Evolutionary conservation across 1,140 invertebrate species (phyloP).

Genomic region (Eciton burchellii): DNA sequence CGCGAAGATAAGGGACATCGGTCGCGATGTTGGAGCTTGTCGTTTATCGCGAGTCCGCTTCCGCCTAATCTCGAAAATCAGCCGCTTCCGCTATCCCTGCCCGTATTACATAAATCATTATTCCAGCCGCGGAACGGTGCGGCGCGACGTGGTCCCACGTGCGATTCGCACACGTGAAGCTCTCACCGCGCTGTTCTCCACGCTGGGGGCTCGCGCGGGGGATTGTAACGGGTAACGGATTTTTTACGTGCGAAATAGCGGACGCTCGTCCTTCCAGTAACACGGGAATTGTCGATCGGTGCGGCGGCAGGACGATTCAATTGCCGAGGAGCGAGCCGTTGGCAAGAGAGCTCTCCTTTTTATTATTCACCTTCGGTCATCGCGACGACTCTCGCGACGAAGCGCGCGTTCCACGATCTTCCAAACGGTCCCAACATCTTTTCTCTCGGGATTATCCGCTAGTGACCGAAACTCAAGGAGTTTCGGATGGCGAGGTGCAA

Average conservation of each 20-base stretch:
- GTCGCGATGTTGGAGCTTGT: constrained; percentile 53
- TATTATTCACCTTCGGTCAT: constrained; percentile 38
- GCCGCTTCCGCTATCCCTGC: constrained; percentile 34
- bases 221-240: not conserved
- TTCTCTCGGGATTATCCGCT: not conserved
- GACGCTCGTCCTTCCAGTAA: not conserved
- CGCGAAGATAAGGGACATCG: constrained; percentile 28
- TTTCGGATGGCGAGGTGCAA: not conserved
- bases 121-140: constrained; percentile 41
- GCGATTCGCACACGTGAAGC: constrained; percentile 26
- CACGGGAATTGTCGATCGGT: no score
- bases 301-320: no score
- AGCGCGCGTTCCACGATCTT: constrained; percentile 22
- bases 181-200: not conserved
- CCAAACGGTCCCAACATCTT: not conserved
- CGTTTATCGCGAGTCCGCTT: constrained; percentile 60
- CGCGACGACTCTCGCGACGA: constrained; percentile 19
- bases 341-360: no score
- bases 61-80: constrained; percentile 49
- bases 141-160: constrained; percentile 31
- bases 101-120: constrained; percentile 66
- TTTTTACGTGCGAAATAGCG: not conserved
- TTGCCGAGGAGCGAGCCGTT: no score
- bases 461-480: not conserved
- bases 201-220: no score